phyloP scores from a whole-genome alignment of 2,113 vertebrate species.

The Acrocephalus arundinaceus region DNA sequence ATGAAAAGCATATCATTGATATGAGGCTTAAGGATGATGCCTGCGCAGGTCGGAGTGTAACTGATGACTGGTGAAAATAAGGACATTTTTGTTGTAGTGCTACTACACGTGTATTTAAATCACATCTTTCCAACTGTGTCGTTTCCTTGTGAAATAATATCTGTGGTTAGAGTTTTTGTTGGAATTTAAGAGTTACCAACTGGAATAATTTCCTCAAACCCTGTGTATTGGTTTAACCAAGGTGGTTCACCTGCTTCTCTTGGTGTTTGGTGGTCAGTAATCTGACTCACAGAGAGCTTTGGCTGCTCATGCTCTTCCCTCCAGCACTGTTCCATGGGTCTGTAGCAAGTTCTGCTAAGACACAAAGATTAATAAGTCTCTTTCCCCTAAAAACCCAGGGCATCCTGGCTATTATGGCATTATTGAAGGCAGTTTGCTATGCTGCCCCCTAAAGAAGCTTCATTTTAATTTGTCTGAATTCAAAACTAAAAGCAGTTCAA shows the following conservation, averaged over 20 bases:
- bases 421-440: not conserved
- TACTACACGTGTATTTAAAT: accelerated
- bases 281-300: not conserved
- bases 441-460: not conserved
- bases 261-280: not conserved
- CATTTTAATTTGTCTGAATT: not conserved
- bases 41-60: not conserved
- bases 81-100: not conserved
- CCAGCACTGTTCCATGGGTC: not conserved
- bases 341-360: not conserved
- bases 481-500: not conserved
- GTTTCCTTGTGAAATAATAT: not conserved
- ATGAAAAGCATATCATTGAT: not conserved
- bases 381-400: not conserved
- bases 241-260: not conserved
- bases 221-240: not conserved
- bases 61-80: not conserved
- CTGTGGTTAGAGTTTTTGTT: not conserved
- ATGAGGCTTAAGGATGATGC: not conserved
- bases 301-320: not conserved
- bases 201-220: not conserved
- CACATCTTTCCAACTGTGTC: accelerated
- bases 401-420: not conserved
- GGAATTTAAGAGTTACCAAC: not conserved
- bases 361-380: not conserved